These are phyloP conservation scores for Muntiacus reevesi DNA, from an alignment of 2,113 vertebrate genomes.

Conservation along the genomic window DNA sequence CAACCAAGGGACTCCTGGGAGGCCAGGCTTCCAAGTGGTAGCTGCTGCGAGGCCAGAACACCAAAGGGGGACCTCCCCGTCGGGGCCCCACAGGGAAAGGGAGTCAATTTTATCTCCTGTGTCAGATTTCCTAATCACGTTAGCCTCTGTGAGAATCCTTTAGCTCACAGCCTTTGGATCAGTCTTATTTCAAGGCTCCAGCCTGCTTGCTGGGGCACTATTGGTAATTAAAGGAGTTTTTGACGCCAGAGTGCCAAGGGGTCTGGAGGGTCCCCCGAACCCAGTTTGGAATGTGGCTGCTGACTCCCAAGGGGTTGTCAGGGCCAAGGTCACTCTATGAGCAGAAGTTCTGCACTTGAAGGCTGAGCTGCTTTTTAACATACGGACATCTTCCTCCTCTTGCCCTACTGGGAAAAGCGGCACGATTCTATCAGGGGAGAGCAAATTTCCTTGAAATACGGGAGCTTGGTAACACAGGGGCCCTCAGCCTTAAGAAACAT, in stretches of 20 bases:
- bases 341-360: neutral
- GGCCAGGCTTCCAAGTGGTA: neutral
- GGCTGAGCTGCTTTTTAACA: neutral
- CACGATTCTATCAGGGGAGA: neutral
- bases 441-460: neutral
- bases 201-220: neutral
- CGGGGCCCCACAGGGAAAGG: neutral
- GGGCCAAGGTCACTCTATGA: neutral
- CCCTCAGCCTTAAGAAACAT: neutral
- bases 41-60: neutral
- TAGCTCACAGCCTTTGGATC: conserved; percentile 43
- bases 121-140: conserved; percentile 55
- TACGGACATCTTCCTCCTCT: neutral
- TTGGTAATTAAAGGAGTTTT: conserved; percentile 32
- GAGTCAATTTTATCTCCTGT: neutral
- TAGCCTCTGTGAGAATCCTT: conserved; percentile 40
- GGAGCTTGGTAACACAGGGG: neutral
- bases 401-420: neutral
- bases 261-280: neutral
- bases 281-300: neutral
- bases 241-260: neutral
- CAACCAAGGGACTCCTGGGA: neutral
- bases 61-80: neutral
- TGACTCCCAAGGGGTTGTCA: neutral
- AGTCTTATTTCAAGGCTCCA: conserved; percentile 39